These are phyloP conservation scores for Amphibalanus amphitrite DNA, from an alignment of 1,140 invertebrate species.

Conservation along the genomic window DNA sequence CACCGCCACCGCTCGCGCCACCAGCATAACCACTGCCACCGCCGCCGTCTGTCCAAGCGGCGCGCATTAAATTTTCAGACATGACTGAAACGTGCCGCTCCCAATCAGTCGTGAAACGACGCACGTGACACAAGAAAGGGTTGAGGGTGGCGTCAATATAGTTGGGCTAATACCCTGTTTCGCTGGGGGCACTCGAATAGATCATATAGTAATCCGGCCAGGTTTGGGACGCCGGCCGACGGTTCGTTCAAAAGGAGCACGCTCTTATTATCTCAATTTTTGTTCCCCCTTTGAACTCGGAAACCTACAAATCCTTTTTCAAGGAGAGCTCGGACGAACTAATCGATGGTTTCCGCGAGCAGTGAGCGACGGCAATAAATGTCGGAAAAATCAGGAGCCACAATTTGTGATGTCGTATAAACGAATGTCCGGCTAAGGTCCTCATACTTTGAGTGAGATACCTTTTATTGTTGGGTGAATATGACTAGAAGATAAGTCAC, in stretches of 20 bases:
- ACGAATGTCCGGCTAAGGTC: no score
- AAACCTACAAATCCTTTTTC: slow-evolving; percentile 1
- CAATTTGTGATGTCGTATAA: no score
- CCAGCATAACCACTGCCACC: no score
- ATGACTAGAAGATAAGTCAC: no score
- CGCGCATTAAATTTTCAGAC: background rate
- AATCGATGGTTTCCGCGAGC: background rate
- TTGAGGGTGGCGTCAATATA: slow-evolving; percentile 1
- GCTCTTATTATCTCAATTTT: slow-evolving; percentile 2
- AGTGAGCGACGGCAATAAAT: no score
- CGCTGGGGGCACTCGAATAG: background rate
- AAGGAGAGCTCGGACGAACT: background rate
- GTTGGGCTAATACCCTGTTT: background rate
- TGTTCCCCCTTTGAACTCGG: background rate
- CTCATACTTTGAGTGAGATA: no score
- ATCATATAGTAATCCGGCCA: background rate
- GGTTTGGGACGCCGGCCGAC: background rate
- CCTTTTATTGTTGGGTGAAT: no score
- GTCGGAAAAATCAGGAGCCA: no score
- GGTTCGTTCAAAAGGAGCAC: background rate
- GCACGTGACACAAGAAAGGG: slow-evolving; percentile 1
- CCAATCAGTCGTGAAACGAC: background rate
- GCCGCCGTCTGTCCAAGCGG: background rate
- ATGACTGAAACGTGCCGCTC: background rate
- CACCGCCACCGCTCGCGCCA: no score